phyloP scores from a whole-genome alignment of 2,888 invertebrate species.

The Athalia cordata region DNA sequence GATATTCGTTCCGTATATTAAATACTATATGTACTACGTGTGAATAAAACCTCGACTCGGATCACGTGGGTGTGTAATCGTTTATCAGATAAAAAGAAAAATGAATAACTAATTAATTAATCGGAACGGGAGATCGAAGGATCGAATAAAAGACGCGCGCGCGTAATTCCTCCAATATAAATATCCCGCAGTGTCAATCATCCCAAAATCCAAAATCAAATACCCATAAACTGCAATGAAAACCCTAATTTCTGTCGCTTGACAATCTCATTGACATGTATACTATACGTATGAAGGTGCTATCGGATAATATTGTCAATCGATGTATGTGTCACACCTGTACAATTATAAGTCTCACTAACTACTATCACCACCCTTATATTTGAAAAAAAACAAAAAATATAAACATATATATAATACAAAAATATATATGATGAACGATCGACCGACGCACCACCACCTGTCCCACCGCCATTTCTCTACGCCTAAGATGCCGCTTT shows the following conservation, averaged over 20 bases:
- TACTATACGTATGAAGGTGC: neutral
- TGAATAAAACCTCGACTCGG: too few relatives aligned
- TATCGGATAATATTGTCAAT: neutral
- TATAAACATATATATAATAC: neutral
- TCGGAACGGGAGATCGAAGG: too few relatives aligned
- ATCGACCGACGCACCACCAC: slow-evolving; percentile 3
- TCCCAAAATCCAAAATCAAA: too few relatives aligned
- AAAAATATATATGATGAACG: neutral
- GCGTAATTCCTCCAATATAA: too few relatives aligned
- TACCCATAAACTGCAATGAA: neutral
- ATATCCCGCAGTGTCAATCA: too few relatives aligned
- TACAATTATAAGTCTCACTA: neutral
- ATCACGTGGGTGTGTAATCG: too few relatives aligned
- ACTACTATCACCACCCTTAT: neutral
- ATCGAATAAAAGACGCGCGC: too few relatives aligned
- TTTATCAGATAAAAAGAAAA: too few relatives aligned
- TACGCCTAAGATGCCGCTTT: slow-evolving; percentile 68
- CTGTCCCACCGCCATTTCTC: slow-evolving; percentile 37
- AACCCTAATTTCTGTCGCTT: neutral
- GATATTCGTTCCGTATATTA: too few relatives aligned
- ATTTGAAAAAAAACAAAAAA: neutral
- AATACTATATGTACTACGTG: too few relatives aligned
- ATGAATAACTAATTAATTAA: too few relatives aligned
- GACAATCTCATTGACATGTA: neutral
- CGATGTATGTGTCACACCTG: too few relatives aligned